Evolutionary conservation across 2,113 vertebrate species (phyloP).

Genomic region (Prionailurus viverrinus): DNA sequence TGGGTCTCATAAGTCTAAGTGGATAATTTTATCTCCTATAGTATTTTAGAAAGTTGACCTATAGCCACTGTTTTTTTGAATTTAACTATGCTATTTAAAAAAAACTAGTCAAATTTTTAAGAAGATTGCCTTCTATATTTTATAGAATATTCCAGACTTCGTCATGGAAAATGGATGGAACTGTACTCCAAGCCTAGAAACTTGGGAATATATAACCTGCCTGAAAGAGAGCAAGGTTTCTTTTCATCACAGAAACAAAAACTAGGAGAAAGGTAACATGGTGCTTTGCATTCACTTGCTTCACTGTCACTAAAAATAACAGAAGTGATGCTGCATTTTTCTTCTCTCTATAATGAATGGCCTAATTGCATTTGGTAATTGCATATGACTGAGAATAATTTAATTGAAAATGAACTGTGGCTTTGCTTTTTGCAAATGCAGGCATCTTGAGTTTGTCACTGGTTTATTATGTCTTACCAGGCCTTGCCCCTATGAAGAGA

Average conservation of each 20-base stretch:
- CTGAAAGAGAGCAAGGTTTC: neutral
- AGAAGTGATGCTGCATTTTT: constrained; percentile 38
- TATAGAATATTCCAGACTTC: neutral
- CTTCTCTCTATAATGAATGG: constrained; percentile 39
- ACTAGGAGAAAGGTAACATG: neutral
- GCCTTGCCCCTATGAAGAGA: neutral
- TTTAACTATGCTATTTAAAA: neutral
- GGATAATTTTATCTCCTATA: neutral
- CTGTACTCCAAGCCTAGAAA: neutral
- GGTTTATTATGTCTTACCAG: constrained; percentile 25
- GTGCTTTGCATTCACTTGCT: constrained; percentile 34
- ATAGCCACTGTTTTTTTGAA: neutral
- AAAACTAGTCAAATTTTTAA: neutral
- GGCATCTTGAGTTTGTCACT: neutral
- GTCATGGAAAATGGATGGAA: neutral
- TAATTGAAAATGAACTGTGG: constrained; percentile 49
- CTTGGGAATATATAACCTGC: neutral
- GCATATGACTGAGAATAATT: constrained; percentile 63
- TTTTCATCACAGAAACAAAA: constrained; percentile 43
- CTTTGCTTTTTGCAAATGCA: constrained; percentile 62
- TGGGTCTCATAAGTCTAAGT: neutral
- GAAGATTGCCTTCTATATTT: neutral
- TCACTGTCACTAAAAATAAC: constrained; percentile 47
- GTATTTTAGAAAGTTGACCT: neutral
- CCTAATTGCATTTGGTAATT: constrained; percentile 67